Base-by-base conservation (phyloP, 2,797 vertebrate species). In the Paramormyrops hopkinsi region DNA sequence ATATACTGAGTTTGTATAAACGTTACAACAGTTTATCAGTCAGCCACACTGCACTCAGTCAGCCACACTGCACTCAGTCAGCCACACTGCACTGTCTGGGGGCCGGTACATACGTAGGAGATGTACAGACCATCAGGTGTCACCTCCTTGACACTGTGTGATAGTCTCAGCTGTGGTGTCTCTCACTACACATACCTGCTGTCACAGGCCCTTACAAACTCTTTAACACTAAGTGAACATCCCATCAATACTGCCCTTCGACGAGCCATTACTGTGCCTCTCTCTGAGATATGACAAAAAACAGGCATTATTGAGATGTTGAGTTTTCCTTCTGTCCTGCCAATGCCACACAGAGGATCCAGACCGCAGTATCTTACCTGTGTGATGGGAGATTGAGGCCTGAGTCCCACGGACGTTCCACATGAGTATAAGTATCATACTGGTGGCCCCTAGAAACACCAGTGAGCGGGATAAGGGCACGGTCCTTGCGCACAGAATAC, bases 331-430 rank as follows among this genome's bases (percentile, higher is more conserved):
- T 46, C 37, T 44, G 33, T 46, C 17, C 73, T 79, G 37, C 6
- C 73, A 44, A 79, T 79, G 5, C 19, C 73, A 46, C 6, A 46
- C 73, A 79, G 73, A 17, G 11, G 29, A 73, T 1, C 37, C 65
- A 37, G 3, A 37, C 65, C 4, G 2, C 12, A 2, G 41, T 33
- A 53, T 50, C 92, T 93, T 92, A 95, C 94, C 94, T 95, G 89
- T 93, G 54, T 90, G 91, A 83, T 92, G 93, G 90, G 94, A 95
- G 0, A 94, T 1, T 1, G 94, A 93, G 6, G 93, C 94, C 76
- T 94, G 93, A 22, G 93, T 92, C 87, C 84, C 88, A 89, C 91
- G 65, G 0, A 22, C 54, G 88, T 82, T 91, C 56, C 93, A 56
- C 69, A 92, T 89, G 50, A 94, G 88, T 69, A 92, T 41, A 69